phyloP scores from a whole-genome alignment of 2,113 vertebrate genomes.

The Hypomesus transpacificus region DNA sequence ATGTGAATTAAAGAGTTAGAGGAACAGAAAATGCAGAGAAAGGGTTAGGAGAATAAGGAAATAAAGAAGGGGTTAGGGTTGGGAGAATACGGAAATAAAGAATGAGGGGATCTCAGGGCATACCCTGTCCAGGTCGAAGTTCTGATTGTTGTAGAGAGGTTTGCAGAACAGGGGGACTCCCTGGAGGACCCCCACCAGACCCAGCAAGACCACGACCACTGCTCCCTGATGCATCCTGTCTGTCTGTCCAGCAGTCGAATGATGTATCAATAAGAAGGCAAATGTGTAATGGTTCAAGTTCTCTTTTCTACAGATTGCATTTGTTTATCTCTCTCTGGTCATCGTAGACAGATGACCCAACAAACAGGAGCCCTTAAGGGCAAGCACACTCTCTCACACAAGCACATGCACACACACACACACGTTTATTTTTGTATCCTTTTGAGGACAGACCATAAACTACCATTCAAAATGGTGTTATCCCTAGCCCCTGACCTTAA shows the following conservation, averaged over 20 bases:
- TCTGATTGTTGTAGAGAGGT: slow-evolving; percentile 74
- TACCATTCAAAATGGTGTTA: no score
- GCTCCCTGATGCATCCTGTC: slow-evolving; percentile 48
- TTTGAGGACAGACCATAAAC: no score
- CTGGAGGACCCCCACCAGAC: slow-evolving; percentile 41
- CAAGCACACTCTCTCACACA: slow-evolving; percentile 38
- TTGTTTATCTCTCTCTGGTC: neutral
- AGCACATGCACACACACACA: slow-evolving; percentile 7
- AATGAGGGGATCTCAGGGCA: slow-evolving; percentile 22
- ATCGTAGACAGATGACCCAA: neutral
- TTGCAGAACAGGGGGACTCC: slow-evolving; percentile 52
- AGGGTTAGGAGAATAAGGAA: neutral
- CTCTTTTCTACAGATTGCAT: no score
- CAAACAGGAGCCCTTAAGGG: slow-evolving; percentile 15
- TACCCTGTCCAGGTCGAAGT: slow-evolving; percentile 80
- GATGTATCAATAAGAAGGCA: neutral
- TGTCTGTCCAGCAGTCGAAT: slow-evolving; percentile 20
- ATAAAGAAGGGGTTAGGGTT: no score
- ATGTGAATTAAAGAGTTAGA: no score
- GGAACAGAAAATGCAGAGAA: neutral
- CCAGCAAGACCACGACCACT: slow-evolving; percentile 48
- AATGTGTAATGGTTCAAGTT: neutral
- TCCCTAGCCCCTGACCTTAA: no score
- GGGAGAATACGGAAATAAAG: neutral
- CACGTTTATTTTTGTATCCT: neutral